These are phyloP conservation scores for Toxonevra muliebris DNA, from an alignment of 2,888 invertebrate genomes.

Conservation along the genomic window DNA sequence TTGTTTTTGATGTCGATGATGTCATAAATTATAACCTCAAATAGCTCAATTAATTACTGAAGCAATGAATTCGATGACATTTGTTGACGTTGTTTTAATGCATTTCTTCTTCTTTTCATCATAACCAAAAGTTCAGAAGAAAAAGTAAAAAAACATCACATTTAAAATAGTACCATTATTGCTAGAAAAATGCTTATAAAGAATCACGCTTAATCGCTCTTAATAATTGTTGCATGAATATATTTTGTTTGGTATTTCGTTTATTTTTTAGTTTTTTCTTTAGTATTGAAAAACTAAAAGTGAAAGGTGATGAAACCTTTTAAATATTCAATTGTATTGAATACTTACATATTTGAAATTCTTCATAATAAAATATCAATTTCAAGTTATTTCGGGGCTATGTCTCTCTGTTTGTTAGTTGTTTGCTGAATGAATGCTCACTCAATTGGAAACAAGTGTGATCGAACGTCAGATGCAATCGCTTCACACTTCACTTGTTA, in stretches of 20 bases:
- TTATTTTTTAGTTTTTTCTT: too few species aligned
- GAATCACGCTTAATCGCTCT: not conserved
- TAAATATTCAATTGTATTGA: conserved; percentile 29
- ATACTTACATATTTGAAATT: conserved; percentile 43
- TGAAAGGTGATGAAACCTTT: conserved; percentile 25
- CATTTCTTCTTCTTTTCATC: not conserved
- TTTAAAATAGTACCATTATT: too few species aligned
- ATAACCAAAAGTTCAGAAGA: not conserved
- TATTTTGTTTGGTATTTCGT: too few species aligned
- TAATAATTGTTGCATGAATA: too few species aligned
- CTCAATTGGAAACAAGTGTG: conserved; percentile 39
- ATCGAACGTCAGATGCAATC: conserved; percentile 40
- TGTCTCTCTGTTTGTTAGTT: too few species aligned
- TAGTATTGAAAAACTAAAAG: not conserved
- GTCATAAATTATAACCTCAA: conserved; percentile 43
- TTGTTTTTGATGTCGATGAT: conserved; percentile 25
- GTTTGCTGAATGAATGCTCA: conserved; percentile 25
- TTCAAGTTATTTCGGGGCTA: conserved; percentile 38
- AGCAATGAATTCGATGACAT: not conserved
- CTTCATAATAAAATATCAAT: conserved; percentile 47
- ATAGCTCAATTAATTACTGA: conserved; percentile 46
- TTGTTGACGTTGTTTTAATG: too few species aligned
- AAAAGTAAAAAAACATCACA: not conserved
- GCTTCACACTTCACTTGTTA: conserved; percentile 36
- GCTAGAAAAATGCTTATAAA: not conserved